Evolutionary conservation across 2,113 vertebrate genomes (phyloP).

Genomic region (Athene cunicularia): DNA sequence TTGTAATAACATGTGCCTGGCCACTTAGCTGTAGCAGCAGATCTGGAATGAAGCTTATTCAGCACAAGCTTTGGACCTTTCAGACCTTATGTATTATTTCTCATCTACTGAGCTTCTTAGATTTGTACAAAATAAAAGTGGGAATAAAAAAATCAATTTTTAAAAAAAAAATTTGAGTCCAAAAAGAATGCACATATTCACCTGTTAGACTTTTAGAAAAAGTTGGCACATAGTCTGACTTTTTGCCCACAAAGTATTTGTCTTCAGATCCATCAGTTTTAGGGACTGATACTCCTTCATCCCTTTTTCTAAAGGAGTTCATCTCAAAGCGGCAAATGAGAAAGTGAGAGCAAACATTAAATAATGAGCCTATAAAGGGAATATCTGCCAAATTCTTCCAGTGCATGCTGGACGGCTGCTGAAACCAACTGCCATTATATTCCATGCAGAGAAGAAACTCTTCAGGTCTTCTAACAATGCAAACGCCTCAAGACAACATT

Average conservation of each 20-base stretch:
- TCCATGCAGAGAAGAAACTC: neutral
- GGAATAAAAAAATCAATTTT: neutral
- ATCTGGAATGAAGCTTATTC: constrained; percentile 20
- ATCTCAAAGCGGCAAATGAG: constrained; percentile 30
- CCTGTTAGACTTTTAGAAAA: neutral
- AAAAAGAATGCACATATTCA: neutral
- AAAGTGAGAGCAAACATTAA: constrained; percentile 16
- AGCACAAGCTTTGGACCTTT: constrained; percentile 40
- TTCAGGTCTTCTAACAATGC: constrained; percentile 29
- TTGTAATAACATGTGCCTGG: constrained; percentile 14
- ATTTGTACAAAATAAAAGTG: neutral
- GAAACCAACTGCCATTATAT: neutral
- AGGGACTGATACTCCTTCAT: neutral
- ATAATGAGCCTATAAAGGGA: constrained; percentile 43
- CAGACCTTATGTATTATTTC: constrained; percentile 43
- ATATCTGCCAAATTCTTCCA: constrained; percentile 18
- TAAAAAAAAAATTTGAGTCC: neutral
- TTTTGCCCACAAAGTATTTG: neutral
- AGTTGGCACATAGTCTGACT: neutral
- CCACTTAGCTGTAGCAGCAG: constrained; percentile 3
- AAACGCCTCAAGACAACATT: constrained; percentile 40
- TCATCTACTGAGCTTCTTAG: neutral
- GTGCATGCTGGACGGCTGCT: constrained; percentile 1
- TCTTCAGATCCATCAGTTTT: constrained; percentile 31
- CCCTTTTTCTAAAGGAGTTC: neutral